Evolutionary conservation across 92 coral and sea anemone species (phyloP).

Genomic region (Nematostella vectensis): DNA sequence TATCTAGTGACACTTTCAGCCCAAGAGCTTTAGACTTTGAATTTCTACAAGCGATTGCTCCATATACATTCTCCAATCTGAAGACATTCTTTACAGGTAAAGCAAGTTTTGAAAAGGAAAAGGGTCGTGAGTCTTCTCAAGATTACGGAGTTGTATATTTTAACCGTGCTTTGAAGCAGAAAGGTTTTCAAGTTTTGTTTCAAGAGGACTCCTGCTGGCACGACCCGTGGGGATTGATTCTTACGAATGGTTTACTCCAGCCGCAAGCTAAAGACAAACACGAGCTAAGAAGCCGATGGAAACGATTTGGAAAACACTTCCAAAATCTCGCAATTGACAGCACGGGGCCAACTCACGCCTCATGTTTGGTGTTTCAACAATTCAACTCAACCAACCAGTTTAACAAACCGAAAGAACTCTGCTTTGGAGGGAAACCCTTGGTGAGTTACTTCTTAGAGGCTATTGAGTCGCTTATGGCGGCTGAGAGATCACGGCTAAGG

Average conservation of each 20-base stretch:
- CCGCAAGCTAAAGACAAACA: conserved; percentile 7
- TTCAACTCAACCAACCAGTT: conserved; percentile 36
- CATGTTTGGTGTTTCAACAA: conserved; percentile 36
- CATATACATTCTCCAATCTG: conserved; percentile 36
- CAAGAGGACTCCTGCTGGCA: conserved; percentile 69
- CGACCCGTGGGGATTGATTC: conserved; percentile 48
- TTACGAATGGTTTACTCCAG: conserved; percentile 19
- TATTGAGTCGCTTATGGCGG: not conserved
- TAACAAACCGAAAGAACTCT: conserved; percentile 7
- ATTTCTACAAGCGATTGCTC: conserved; percentile 46
- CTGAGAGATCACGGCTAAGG: conserved; percentile 14
- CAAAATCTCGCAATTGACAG: conserved; percentile 28
- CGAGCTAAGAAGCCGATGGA: conserved; percentile 38
- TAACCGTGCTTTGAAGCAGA: conserved; percentile 26
- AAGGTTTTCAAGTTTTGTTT: conserved; percentile 39
- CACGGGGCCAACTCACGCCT: conserved; percentile 41
- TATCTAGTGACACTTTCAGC: conserved; percentile 13
- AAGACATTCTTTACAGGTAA: conserved; percentile 38
- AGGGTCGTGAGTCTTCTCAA: not conserved
- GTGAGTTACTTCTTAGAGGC: conserved; percentile 20
- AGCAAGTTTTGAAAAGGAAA: conserved; percentile 4
- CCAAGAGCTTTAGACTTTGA: conserved; percentile 55
- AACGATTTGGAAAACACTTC: conserved; percentile 7
- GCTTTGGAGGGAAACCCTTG: conserved; percentile 13
- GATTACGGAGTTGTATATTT: conserved; percentile 32